Evolutionary conservation across 1,140 invertebrate genomes (phyloP).

Genomic region (Caenorhabditis tropicalis): DNA sequence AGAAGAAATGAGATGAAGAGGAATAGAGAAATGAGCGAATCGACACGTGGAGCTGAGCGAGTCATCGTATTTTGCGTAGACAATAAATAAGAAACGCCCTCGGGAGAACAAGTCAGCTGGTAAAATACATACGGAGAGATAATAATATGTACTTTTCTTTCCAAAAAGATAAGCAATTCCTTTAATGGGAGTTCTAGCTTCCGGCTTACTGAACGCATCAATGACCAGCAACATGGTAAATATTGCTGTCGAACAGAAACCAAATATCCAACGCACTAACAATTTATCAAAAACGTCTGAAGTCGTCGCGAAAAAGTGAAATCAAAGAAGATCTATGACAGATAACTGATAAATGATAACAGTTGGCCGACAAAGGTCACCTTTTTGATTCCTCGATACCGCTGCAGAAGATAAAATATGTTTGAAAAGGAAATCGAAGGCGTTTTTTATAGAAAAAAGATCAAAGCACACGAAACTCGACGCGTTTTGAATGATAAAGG

Average conservation of each 20-base stretch:
- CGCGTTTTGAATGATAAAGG: not conserved
- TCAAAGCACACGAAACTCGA: not conserved
- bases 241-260: not conserved
- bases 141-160: not conserved
- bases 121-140: not conserved
- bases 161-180: not conserved
- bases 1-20: not conserved
- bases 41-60: slow-evolving; percentile 1
- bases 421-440: not conserved
- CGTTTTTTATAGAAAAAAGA: not conserved
- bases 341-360: not conserved
- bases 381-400: not conserved
- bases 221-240: not conserved
- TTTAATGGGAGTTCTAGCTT: not conserved
- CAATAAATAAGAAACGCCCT: not conserved
- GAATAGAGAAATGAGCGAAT: not conserved
- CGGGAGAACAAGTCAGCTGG: not conserved
- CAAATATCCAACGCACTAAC: not conserved
- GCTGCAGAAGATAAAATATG: not conserved
- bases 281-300: not conserved
- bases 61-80: not conserved
- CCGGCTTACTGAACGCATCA: not conserved
- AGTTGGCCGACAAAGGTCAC: slow-evolving; percentile 6
- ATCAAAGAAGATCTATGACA: not conserved
- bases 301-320: not conserved